Conservation (phyloP, 2,888 invertebrate species). For the Drosophila vallismaia region DNA sequence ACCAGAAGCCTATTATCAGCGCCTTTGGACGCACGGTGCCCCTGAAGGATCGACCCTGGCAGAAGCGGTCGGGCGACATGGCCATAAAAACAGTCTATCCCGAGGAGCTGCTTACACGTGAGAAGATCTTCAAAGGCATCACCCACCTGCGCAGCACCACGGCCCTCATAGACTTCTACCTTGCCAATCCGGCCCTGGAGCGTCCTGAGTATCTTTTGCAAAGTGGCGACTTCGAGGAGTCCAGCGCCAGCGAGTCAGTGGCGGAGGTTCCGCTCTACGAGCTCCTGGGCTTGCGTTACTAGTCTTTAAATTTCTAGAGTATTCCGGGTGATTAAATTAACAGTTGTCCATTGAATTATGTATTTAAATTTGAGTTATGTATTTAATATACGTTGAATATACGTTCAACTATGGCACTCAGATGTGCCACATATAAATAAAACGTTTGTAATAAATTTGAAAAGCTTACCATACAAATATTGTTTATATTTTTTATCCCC, state of each 20-base stretch:
- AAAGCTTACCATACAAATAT: too few species aligned
- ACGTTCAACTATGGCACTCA: too few species aligned
- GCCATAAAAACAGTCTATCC: slow-evolving; percentile 81
- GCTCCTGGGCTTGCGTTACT: slow-evolving; percentile 76
- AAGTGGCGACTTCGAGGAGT: slow-evolving; percentile 73
- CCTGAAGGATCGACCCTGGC: slow-evolving; percentile 73
- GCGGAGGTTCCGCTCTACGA: slow-evolving; percentile 81
- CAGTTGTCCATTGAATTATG: background rate
- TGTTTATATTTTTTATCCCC: too few species aligned
- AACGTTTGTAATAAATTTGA: too few species aligned
- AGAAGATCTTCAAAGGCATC: slow-evolving; percentile 83
- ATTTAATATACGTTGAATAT: too few species aligned
- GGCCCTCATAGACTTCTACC: slow-evolving; percentile 79
- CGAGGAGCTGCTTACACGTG: slow-evolving; percentile 76
- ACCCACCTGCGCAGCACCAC: slow-evolving; percentile 82
- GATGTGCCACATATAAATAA: too few species aligned
- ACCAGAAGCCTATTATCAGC: slow-evolving; percentile 65
- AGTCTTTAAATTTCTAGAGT: background rate
- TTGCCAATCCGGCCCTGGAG: slow-evolving; percentile 70
- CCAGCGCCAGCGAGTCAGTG: slow-evolving; percentile 51
- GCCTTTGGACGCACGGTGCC: slow-evolving; percentile 83
- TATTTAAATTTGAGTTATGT: background rate
- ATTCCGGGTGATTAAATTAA: slow-evolving; percentile 8
- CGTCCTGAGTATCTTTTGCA: slow-evolving; percentile 78
- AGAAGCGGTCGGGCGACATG: slow-evolving; percentile 64